Conservation (phyloP, 2,113 vertebrate genomes). For the Labrus mixtus region DNA sequence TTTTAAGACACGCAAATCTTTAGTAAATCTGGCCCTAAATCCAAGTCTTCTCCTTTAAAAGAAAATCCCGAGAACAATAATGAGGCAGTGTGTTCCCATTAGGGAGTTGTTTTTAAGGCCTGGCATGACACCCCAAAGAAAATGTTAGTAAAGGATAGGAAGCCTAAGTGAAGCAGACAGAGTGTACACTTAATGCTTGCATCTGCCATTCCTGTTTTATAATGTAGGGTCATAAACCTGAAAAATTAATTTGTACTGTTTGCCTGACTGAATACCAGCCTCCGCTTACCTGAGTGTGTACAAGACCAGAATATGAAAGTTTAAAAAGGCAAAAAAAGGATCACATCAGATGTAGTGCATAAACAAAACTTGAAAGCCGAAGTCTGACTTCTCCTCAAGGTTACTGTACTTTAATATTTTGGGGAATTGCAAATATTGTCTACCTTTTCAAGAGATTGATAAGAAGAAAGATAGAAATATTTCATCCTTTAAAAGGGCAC, state of each 20-base stretch:
- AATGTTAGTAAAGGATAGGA: slow-evolving; percentile 16
- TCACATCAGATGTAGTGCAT: neutral
- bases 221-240: slow-evolving; percentile 17
- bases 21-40: no score
- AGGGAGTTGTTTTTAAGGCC: slow-evolving; percentile 29
- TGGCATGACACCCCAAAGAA: slow-evolving; percentile 19
- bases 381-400: neutral
- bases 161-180: slow-evolving; percentile 27
- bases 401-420: neutral
- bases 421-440: neutral
- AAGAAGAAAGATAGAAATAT: neutral
- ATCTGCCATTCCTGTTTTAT: slow-evolving; percentile 18
- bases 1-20: no score
- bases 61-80: slow-evolving; percentile 16
- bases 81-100: slow-evolving; percentile 6
- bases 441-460: neutral
- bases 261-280: slow-evolving; percentile 8
- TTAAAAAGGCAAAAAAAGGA: neutral
- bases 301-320: neutral
- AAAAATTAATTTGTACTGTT: neutral
- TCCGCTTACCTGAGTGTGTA: neutral
- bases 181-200: slow-evolving; percentile 7
- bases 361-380: neutral
- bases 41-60: neutral
- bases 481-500: neutral